Evolutionary conservation across 2,888 invertebrate genomes (phyloP).

Genomic region (Lycaena phlaeas): DNA sequence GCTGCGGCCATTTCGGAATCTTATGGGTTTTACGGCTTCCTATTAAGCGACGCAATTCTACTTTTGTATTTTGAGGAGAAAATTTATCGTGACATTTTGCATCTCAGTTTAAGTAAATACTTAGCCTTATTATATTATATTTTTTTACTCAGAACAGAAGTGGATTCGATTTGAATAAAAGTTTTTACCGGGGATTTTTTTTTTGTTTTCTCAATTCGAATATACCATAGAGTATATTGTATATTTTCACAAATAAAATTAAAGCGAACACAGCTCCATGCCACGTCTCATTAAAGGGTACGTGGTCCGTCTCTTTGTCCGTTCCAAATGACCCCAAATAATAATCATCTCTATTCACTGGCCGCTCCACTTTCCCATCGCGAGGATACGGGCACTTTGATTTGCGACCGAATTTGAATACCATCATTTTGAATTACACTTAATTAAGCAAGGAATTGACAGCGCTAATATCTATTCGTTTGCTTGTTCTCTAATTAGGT

Average conservation of each 20-base stretch:
- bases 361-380: slow-evolving; percentile 59
- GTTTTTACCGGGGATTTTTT: no score
- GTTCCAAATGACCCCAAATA: slow-evolving; percentile 63
- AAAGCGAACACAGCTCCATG: slow-evolving; percentile 28
- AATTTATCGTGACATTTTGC: no score
- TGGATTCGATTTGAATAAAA: no score
- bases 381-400: slow-evolving; percentile 68
- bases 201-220: no score
- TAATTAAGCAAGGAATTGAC: slow-evolving; percentile 49
- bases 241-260: background rate
- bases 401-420: slow-evolving; percentile 60
- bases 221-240: no score
- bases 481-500: slow-evolving; percentile 30
- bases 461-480: slow-evolving; percentile 35
- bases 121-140: no score
- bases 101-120: no score
- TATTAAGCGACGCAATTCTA: no score
- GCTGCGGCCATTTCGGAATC: no score
- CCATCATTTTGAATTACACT: slow-evolving; percentile 52
- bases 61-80: no score
- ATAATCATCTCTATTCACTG: slow-evolving; percentile 62
- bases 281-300: slow-evolving; percentile 42
- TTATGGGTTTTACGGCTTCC: no score
- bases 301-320: slow-evolving; percentile 50
- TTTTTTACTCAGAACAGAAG: no score